Evolutionary conservation across 2,888 invertebrate genomes (phyloP), one percentile per base, ranked within the genome.

Genomic region (Julus scandinavius): DNA sequence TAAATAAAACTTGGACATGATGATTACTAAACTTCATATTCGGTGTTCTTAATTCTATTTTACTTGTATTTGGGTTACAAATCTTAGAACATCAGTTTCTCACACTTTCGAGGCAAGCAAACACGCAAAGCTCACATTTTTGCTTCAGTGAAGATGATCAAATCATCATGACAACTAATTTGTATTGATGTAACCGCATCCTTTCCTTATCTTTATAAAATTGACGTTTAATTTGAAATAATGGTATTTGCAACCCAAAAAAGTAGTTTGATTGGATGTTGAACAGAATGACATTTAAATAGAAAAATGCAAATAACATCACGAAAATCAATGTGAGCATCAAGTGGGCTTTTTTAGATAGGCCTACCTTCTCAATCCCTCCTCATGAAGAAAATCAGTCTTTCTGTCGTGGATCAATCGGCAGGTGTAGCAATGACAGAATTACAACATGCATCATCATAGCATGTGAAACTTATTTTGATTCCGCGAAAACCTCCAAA

Each of bases 281-380:
- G 6, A 9, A 17, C 54, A 54, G 54, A 54, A 54, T 54, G 13
- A 54, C 9, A 13, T 54, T 54, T 3, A 72, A 20, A 72, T 72
- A 4, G 17, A 72, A 72, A 29, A 38, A 38, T 40, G 13, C 29
- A 72, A 29, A 54, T 11, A 11, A 11, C 1, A 17, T 5, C 45
- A 45, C 5, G 0, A 45, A 7, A 7, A 45, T 45, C 17, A 58
- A 58, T 58, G 15, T 5, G n/a, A 17, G 58, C 11, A 20, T 20
- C 63, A 72, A 72, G 63, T 72, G 80, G 38, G 80, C 7, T 13
- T 13, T 29, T 29, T 80, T 80, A 80, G 38, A 13, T 80, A 80
- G 80, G 80, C 80, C 80, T 80, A 80, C 80, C 80, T 80, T 80
- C 38, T 80, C 29, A 80, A 80, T 38, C 38, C 13, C 80, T 15